A percentile compares a stretch with the other conserved stretches of the same genome.
Conservation (phyloP, 2,888 invertebrate genomes). For the Tenthredo amoena region DNA sequence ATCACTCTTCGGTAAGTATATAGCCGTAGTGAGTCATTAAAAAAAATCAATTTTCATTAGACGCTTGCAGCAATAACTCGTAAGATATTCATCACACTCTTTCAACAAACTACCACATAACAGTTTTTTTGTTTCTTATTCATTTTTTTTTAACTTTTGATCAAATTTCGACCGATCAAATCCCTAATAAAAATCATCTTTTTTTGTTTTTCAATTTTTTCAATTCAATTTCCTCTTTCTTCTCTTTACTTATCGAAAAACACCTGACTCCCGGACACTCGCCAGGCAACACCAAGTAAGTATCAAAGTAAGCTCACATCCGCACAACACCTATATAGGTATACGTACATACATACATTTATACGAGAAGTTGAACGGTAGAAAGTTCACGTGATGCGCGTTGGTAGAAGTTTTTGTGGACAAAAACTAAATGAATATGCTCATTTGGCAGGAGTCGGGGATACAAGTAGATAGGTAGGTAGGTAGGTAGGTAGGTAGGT, state of each 20-base stretch:
- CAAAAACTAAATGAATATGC: constrained; percentile 60
- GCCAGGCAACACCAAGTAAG: not conserved
- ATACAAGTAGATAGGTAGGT: not conserved
- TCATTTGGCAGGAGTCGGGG: constrained; percentile 56
- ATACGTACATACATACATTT: not conserved
- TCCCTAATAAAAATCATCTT: not conserved
- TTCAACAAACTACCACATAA: not conserved
- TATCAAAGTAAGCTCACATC: not conserved
- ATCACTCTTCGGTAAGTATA: not conserved
- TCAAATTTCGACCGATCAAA: not conserved
- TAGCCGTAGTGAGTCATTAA: not conserved
- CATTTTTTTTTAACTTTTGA: not conserved
- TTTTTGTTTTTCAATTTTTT: not conserved
- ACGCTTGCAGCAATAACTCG: not conserved
- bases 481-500: constrained; percentile 24
- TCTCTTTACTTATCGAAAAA: not conserved
- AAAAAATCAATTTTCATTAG: constrained; percentile 12
- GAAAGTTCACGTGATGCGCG: constrained; percentile 39
- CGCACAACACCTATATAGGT: not conserved
- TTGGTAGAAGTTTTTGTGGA: constrained; percentile 42
- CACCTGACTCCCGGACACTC: constrained; percentile 19
- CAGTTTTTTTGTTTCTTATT: not conserved
- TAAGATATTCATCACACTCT: not conserved
- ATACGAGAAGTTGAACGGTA: constrained; percentile 30
- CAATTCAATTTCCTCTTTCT: not conserved